These are phyloP conservation scores for Epizoanthus stellaris DNA, from an alignment of 92 coral and sea anemone genomes.

Conservation along the genomic window DNA sequence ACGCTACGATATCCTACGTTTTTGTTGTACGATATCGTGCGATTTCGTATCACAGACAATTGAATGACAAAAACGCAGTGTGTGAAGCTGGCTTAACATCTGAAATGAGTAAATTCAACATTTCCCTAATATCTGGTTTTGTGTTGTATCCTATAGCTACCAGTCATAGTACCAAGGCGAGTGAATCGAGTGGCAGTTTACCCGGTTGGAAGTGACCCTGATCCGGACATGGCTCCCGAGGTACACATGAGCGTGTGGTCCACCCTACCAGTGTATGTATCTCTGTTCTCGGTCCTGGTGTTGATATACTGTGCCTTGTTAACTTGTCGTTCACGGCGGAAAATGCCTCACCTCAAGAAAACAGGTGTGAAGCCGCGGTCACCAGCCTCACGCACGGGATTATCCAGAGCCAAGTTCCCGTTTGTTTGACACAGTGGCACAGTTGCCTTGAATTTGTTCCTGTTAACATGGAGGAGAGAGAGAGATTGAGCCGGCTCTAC, in stretches of 20 bases:
- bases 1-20: no score
- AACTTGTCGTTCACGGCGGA: conserved; percentile 83
- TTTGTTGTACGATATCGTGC: no score
- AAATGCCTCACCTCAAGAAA: conserved; percentile 66
- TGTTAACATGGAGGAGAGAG: neutral
- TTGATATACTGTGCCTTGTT: conserved; percentile 85
- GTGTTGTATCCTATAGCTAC: conserved; percentile 62
- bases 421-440: conserved; percentile 39
- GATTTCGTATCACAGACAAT: no score
- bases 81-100: no score
- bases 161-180: conserved; percentile 89
- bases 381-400: conserved; percentile 48
- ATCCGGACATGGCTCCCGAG: conserved; percentile 79
- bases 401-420: conserved; percentile 60
- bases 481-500: neutral
- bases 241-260: conserved; percentile 81
- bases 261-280: conserved; percentile 92
- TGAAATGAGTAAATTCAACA: no score
- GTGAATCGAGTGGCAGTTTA: conserved; percentile 85
- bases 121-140: neutral
- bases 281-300: conserved; percentile 78
- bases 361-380: conserved; percentile 34
- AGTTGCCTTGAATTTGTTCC: neutral
- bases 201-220: conserved; percentile 82
- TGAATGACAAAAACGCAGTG: no score